Evolutionary conservation across 2,888 invertebrate species (phyloP).

Genomic region (Hypselothyrea guttata): DNA sequence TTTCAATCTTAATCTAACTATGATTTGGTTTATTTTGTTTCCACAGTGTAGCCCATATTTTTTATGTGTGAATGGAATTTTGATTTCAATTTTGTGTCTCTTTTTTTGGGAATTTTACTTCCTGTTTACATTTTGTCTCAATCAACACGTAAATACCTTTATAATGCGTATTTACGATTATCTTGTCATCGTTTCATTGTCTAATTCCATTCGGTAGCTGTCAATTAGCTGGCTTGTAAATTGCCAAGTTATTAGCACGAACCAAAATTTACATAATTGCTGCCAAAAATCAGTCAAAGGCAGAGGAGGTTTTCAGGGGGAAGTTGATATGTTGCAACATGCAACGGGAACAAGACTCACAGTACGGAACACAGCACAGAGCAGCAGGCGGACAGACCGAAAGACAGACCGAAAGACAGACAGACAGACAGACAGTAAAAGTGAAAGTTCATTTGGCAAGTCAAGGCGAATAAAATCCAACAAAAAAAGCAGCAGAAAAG

Average conservation of each 20-base stretch:
- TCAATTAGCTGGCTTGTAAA: constrained; percentile 67
- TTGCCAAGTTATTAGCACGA: constrained; percentile 67
- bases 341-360: constrained; percentile 39
- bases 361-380: constrained; percentile 4
- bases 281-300: constrained; percentile 57
- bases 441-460: constrained; percentile 77
- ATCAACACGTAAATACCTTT: neutral
- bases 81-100: too few species aligned
- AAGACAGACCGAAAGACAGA: neutral
- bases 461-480: constrained; percentile 56
- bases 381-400: neutral
- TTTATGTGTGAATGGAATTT: too few species aligned
- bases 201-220: constrained; percentile 55
- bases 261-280: constrained; percentile 76
- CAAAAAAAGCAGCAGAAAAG: constrained; percentile 16
- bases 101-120: neutral
- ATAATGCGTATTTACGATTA: constrained; percentile 25
- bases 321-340: constrained; percentile 41
- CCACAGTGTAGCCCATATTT: too few species aligned
- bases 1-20: too few species aligned
- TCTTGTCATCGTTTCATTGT: constrained; percentile 25
- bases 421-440: constrained; percentile 43
- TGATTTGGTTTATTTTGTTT: too few species aligned
- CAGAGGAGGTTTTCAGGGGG: too few species aligned
- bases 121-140: neutral